Percentiles rank a stretch among this genome's conserved stretches.
Conservation (phyloP, 1,140 invertebrate genomes). For the Meloidogyne chitwoodi region DNA sequence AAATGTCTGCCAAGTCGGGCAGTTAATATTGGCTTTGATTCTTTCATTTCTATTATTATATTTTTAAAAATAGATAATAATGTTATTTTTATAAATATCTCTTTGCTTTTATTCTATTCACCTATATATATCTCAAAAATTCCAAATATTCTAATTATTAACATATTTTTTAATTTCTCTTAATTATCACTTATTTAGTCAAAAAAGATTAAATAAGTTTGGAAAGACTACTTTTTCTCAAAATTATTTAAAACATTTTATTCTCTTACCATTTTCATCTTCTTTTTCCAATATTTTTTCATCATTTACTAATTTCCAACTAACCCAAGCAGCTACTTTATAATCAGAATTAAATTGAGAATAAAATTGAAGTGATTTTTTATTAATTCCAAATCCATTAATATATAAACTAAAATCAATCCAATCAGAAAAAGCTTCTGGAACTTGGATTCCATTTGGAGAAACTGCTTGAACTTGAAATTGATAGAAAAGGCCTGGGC, state of each 20-base stretch:
- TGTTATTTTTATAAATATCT: too few species aligned
- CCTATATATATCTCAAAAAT: too few species aligned
- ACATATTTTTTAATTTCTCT: too few species aligned
- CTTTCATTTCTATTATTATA: slow-evolving; percentile 67
- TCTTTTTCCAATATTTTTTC: not conserved
- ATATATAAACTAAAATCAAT: slow-evolving; percentile 25
- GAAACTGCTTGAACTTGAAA: slow-evolving; percentile 28
- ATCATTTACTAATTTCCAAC: slow-evolving; percentile 7
- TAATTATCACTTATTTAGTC: too few species aligned
- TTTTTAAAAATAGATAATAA: too few species aligned
- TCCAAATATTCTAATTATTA: too few species aligned
- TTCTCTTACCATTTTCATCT: not conserved
- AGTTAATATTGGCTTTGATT: slow-evolving; percentile 69
- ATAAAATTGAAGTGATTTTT: slow-evolving; percentile 15
- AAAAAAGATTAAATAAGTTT: too few species aligned
- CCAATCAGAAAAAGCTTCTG: slow-evolving; percentile 29
- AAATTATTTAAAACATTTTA: too few species aligned
- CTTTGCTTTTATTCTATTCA: too few species aligned
- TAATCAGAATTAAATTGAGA: slow-evolving; percentile 42
- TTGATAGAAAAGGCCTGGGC: slow-evolving; percentile 36
- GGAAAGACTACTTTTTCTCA: too few species aligned
- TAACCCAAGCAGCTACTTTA: slow-evolving; percentile 40
- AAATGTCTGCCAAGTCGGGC: slow-evolving; percentile 3
- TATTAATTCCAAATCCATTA: not conserved
- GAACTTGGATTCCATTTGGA: slow-evolving; percentile 23